Evolutionary conservation across 2,888 invertebrate species (phyloP).

Genomic region (Yponomeuta plumbellus): DNA sequence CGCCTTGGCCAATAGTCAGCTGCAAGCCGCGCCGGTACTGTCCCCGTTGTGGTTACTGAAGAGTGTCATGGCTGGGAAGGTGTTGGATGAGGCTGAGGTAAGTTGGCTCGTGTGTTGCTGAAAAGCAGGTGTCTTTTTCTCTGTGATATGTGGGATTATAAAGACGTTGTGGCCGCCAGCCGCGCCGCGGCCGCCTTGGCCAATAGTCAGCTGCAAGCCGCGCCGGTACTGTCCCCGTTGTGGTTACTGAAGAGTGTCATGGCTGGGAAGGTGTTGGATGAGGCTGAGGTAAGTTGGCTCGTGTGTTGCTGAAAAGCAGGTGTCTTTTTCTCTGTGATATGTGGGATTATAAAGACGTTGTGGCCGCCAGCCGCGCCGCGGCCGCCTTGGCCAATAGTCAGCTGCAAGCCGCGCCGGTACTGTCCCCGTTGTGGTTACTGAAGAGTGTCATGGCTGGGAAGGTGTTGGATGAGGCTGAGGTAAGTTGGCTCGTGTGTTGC

Average conservation of each 20-base stretch:
- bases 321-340: no score
- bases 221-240: slow-evolving; percentile 58
- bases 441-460: background rate
- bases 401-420: background rate
- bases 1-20: slow-evolving; percentile 20
- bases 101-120: no score
- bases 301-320: no score
- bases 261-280: background rate
- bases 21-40: background rate
- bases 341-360: background rate
- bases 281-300: background rate
- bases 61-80: background rate
- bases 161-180: background rate
- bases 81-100: background rate
- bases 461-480: background rate
- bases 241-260: background rate
- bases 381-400: background rate
- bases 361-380: background rate
- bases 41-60: background rate
- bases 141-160: no score
- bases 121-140: no score
- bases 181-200: background rate
- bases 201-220: background rate
- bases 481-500: background rate
- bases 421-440: background rate